Conservation (phyloP, 2,113 vertebrate species). For the Callipepla californica region DNA sequence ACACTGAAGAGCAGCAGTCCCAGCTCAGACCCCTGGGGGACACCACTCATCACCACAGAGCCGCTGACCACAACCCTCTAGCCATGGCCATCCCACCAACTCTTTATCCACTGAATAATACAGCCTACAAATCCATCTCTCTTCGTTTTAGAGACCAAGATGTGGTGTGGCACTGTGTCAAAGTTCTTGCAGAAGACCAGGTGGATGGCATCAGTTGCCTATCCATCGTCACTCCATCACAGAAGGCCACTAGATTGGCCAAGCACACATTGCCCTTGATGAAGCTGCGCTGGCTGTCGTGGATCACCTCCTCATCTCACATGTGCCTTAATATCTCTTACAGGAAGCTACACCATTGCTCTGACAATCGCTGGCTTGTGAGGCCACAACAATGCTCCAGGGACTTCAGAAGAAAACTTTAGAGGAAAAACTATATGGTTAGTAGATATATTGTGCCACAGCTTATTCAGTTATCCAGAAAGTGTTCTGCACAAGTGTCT, state of each 20-base stretch:
- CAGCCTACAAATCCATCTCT: neutral
- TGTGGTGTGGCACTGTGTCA: neutral
- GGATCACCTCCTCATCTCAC: too few species aligned
- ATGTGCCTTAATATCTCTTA: too few species aligned
- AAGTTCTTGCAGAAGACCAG: neutral
- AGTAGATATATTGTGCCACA: constrained; percentile 11
- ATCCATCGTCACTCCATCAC: too few species aligned
- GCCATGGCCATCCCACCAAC: neutral
- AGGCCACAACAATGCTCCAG: neutral
- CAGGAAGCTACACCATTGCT: neutral
- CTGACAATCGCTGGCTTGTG: accelerated
- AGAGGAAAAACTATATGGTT: constrained; percentile 5
- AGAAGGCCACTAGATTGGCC: neutral
- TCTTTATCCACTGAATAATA: neutral
- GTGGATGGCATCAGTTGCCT: neutral
- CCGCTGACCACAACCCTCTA: neutral
- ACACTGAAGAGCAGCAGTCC: neutral
- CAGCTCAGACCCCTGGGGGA: neutral
- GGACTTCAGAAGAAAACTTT: neutral
- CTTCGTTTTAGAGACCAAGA: neutral
- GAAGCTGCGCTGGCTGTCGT: too few species aligned
- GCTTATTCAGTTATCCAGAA: neutral
- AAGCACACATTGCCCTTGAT: too few species aligned
- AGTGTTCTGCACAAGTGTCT: constrained; percentile 28
- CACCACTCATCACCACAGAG: neutral